Conservation (phyloP, 2,888 invertebrate genomes). For the Anarsia innoxiella region DNA sequence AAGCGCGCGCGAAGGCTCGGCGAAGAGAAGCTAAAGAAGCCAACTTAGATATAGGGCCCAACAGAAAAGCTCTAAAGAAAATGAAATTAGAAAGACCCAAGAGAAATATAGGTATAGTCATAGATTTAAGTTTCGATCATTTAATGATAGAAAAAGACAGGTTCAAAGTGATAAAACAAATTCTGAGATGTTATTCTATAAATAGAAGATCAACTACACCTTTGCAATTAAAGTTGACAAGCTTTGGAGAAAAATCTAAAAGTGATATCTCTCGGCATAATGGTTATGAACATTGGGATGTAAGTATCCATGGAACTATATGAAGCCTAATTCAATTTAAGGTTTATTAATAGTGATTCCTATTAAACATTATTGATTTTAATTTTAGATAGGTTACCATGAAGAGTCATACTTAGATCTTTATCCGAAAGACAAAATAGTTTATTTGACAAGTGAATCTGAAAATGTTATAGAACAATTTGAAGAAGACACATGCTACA, state of each 20-base stretch:
- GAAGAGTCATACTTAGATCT: conserved; percentile 78
- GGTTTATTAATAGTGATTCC: not conserved
- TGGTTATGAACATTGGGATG: conserved; percentile 95
- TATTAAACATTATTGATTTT: not conserved
- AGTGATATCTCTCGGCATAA: conserved; percentile 85
- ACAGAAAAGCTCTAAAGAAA: conserved; percentile 85
- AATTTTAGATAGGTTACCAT: conserved; percentile 80
- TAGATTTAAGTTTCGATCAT: conserved; percentile 94
- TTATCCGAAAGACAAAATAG: conserved; percentile 85
- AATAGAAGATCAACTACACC: conserved; percentile 89
- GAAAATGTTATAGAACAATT: conserved; percentile 86
- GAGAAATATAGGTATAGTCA: conserved; percentile 82
- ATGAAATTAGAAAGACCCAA: conserved; percentile 80
- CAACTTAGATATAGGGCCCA: conserved; percentile 84
- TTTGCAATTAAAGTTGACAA: conserved; percentile 87
- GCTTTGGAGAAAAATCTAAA: conserved; percentile 83
- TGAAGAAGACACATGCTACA: conserved; percentile 86
- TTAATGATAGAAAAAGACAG: conserved; percentile 94
- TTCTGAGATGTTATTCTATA: conserved; percentile 91
- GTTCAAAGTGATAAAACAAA: conserved; percentile 91
- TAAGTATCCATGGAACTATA: conserved; percentile 53
- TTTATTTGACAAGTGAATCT: conserved; percentile 96
- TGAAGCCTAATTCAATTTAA: not conserved
- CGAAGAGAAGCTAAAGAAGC: conserved; percentile 80
- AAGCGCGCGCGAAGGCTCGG: conserved; percentile 81